These are phyloP conservation scores for Polietes domitor DNA, from an alignment of 2,888 invertebrate species.

Conservation along the genomic window DNA sequence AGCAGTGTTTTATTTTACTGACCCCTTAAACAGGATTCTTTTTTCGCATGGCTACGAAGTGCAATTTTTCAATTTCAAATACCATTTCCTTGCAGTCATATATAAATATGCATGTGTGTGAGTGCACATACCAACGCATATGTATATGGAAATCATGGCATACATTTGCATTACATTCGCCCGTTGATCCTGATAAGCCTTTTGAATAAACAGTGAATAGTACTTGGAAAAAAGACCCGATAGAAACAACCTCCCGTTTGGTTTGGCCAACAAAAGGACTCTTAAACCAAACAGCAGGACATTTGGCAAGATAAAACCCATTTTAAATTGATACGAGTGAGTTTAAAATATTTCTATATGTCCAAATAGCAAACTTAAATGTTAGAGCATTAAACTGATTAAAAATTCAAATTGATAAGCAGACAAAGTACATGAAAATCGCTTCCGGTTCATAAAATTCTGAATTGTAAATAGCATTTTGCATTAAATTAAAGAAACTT, in stretches of 20 bases:
- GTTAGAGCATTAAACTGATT: too few species aligned
- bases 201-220: conserved; percentile 35
- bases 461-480: too few species aligned
- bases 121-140: neutral
- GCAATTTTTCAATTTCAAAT: conserved; percentile 65
- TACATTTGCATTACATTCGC: conserved; percentile 12
- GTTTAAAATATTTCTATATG: neutral
- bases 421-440: too few species aligned
- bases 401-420: too few species aligned
- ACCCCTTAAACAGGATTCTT: conserved; percentile 2
- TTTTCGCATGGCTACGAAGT: neutral
- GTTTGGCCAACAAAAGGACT: neutral
- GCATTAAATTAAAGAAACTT: neutral
- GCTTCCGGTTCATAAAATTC: too few species aligned
- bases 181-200: conserved; percentile 16
- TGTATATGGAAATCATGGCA: neutral
- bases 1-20: neutral
- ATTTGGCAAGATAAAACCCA: neutral
- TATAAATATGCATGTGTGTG: conserved; percentile 7
- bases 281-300: neutral
- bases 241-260: neutral
- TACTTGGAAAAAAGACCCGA: neutral
- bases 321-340: neutral
- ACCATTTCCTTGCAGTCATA: conserved; percentile 51
- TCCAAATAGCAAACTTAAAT: too few species aligned